Base-by-base conservation (phyloP, 1,140 invertebrate species). In the Drosophila repleta region DNA sequence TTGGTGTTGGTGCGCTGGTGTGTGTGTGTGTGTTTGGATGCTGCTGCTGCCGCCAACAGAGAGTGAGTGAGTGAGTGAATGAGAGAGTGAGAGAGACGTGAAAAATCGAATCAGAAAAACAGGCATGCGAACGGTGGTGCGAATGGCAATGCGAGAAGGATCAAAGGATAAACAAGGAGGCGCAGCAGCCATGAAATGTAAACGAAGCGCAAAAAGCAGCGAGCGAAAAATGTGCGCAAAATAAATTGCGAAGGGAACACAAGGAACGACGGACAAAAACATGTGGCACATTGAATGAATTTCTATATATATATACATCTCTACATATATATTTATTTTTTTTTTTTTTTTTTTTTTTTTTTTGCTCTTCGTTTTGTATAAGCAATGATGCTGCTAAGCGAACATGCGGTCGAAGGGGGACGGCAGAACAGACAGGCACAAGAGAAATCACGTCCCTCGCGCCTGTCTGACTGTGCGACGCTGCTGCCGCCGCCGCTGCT, bases 101-200 rank as follows among this genome's bases (percentile, higher is more conserved):
- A 79, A 88, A 87, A 87, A 88, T 87, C 82, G 82, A 87, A 87
- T 87, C 82, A 87, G 75, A 88, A 87, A 83, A 60, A 73, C 64
- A 72, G 69, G 57, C 71, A 69, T 20, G 61, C 66, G 45, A 62
- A 53, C 13, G 45, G 51, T 67, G 37, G 41, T 26, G 66, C 72
- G 48, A 80, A 62, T 62, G 65, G 57, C 71, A 43, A 39, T 41
- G 52, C 52, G 64, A 82, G 79, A 87, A 87, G 82, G 82, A 87
- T 70, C 52, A 58, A 67, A 79, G 83, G 79, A 88, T 87, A 87
- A 88, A 88, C 67, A 73, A 79, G 67, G 45, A 45, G 75, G 68
- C 61, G 51, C 60, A 70, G 63, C 48, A 64, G 53, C 55, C 62
- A 43, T 37, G 37, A 65, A 68, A 48, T 56, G 65, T 62, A 68